A percentile compares a stretch with the other conserved stretches of the same genome.
Evolutionary conservation across 2,888 invertebrate genomes (phyloP).

Genomic region (Saturnia pavonia): DNA sequence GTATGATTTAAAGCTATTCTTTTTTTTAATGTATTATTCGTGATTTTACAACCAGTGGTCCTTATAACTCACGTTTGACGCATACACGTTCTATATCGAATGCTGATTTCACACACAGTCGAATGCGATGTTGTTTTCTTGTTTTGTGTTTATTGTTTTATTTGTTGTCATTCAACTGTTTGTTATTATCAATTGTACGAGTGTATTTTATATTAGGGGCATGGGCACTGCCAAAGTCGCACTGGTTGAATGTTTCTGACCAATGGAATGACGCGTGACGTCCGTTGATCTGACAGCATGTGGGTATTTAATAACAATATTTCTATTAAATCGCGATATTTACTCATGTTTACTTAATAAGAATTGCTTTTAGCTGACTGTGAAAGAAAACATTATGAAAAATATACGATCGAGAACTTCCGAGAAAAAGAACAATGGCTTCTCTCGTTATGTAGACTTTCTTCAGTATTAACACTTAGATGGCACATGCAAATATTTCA

Average conservation of each 20-base stretch:
- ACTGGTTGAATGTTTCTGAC: neutral
- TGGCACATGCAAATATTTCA: no score
- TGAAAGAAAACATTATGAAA: no score
- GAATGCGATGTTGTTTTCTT: neutral
- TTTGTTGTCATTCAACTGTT: neutral
- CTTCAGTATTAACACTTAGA: no score
- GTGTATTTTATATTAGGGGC: neutral
- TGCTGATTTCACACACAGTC: constrained; percentile 1
- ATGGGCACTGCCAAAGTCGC: neutral
- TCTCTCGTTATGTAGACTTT: no score
- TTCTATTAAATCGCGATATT: no score
- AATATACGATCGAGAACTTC: neutral
- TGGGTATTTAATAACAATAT: no score
- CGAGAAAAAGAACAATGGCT: neutral
- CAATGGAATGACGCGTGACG: neutral
- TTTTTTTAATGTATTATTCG: neutral
- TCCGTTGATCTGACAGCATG: neutral
- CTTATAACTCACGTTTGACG: neutral
- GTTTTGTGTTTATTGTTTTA: neutral
- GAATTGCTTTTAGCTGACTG: no score
- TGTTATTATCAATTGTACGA: neutral
- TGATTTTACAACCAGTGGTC: neutral
- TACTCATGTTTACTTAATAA: no score
- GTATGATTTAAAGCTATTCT: no score
- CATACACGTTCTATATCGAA: neutral